These are phyloP conservation scores for Eumeta japonica DNA, from an alignment of 1,140 invertebrate species.

Conservation along the genomic window DNA sequence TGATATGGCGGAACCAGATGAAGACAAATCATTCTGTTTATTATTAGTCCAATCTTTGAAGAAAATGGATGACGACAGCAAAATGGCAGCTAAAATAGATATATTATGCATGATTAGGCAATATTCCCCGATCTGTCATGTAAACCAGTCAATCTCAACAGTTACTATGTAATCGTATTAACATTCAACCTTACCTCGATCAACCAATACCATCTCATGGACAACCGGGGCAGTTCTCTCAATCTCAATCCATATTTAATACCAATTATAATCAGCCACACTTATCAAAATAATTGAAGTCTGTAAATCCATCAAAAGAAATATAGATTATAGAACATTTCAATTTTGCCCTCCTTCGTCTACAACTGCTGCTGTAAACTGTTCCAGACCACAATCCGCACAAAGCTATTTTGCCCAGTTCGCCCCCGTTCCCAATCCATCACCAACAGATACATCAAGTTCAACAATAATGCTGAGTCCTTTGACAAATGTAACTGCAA, in stretches of 20 bases:
- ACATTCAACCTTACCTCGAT: not conserved
- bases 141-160: too few relatives aligned
- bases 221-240: conserved; percentile 1
- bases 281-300: not conserved
- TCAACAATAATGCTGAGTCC: conserved; percentile 5
- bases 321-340: conserved; percentile 3
- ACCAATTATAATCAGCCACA: not conserved
- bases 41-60: conserved; percentile 9
- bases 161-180: too few relatives aligned
- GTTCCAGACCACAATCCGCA: too few relatives aligned
- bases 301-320: conserved; percentile 5
- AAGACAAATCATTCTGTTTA: conserved; percentile 9
- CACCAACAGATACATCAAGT: conserved; percentile 4
- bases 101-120: conserved; percentile 8
- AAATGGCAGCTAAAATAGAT: conserved; percentile 10
- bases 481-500: conserved; percentile 5
- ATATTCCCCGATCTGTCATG: conserved; percentile 1
- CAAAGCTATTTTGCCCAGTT: too few relatives aligned
- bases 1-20: conserved; percentile 4
- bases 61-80: conserved; percentile 9
- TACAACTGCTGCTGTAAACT: too few relatives aligned
- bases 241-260: not conserved
- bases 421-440: conserved; percentile 2
- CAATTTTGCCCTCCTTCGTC: conserved; percentile 1
- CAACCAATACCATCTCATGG: conserved; percentile 1